Evolutionary conservation across 2,797 vertebrate genomes (phyloP).

Genomic region (Balearica regulorum): DNA sequence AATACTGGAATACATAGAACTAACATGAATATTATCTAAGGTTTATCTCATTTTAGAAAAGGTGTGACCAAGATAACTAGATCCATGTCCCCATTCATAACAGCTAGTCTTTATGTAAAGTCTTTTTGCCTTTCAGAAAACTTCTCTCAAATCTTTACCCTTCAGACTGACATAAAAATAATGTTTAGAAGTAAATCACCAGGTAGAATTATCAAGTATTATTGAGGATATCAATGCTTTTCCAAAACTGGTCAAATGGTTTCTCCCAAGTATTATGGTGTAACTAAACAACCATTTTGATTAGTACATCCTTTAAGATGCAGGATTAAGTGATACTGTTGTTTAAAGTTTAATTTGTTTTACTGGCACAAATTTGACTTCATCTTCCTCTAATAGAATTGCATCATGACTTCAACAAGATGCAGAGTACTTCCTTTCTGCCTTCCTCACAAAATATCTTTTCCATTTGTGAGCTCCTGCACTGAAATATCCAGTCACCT

Average conservation of each 20-base stretch:
- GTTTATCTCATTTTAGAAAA: neutral
- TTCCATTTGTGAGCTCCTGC: neutral
- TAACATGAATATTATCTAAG: neutral
- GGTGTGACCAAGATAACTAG: neutral
- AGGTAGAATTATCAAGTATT: neutral
- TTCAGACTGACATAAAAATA: neutral
- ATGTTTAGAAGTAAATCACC: neutral
- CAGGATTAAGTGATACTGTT: neutral
- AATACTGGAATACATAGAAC: neutral
- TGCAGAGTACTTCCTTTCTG: neutral
- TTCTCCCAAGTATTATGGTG: neutral
- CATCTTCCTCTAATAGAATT: neutral
- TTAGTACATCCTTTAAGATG: neutral
- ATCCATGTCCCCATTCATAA: neutral
- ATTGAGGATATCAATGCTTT: neutral
- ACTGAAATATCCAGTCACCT: neutral
- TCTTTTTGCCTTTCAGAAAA: neutral
- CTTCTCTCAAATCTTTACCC: neutral
- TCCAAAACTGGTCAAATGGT: neutral
- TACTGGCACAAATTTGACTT: neutral
- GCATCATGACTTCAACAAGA: neutral
- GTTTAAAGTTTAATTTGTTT: neutral
- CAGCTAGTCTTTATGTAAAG: neutral
- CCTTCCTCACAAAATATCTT: neutral
- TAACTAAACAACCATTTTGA: neutral